Percentiles rank a stretch among this genome's conserved stretches.
phyloP scores from a whole-genome alignment of 2,888 invertebrate genomes.

The Carabus problematicus region DNA sequence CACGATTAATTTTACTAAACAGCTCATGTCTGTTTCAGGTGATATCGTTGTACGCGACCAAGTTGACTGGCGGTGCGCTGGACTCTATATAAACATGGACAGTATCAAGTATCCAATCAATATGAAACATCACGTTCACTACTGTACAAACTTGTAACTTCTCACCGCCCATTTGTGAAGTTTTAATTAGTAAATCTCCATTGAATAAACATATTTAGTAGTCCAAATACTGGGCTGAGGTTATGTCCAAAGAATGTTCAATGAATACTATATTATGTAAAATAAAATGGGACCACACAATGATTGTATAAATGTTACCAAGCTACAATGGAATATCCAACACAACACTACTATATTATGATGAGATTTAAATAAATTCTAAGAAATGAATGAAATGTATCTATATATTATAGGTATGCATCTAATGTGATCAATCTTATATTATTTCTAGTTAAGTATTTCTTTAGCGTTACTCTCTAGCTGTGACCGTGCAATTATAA shows the following conservation, averaged over 20 bases:
- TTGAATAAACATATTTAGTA: conserved; percentile 19
- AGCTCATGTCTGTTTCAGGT: conserved; percentile 65
- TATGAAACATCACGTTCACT: conserved; percentile 28
- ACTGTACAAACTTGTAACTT: conserved; percentile 9
- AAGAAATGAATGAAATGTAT: conserved; percentile 6
- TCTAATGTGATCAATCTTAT: no score
- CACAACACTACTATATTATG: no score
- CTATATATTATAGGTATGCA: neutral
- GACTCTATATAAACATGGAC: conserved; percentile 62
- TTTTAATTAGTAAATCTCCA: conserved; percentile 1
- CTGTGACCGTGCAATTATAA: conserved; percentile 33
- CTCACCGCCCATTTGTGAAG: no score
- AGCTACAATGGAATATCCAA: conserved; percentile 1
- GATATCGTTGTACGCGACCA: conserved; percentile 82
- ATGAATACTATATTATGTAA: conserved; percentile 23
- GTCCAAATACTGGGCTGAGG: conserved; percentile 32
- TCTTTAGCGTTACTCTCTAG: neutral
- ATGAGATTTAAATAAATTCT: neutral
- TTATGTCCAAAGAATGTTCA: conserved; percentile 35
- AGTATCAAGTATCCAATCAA: conserved; percentile 6
- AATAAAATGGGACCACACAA: conserved; percentile 34
- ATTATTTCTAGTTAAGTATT: no score
- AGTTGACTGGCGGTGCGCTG: conserved; percentile 76
- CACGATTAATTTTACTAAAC: conserved; percentile 8
- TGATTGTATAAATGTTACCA: conserved; percentile 28